Evolutionary conservation across 2,888 invertebrate species (phyloP).

Genomic region (Cremastinae sp.): DNA sequence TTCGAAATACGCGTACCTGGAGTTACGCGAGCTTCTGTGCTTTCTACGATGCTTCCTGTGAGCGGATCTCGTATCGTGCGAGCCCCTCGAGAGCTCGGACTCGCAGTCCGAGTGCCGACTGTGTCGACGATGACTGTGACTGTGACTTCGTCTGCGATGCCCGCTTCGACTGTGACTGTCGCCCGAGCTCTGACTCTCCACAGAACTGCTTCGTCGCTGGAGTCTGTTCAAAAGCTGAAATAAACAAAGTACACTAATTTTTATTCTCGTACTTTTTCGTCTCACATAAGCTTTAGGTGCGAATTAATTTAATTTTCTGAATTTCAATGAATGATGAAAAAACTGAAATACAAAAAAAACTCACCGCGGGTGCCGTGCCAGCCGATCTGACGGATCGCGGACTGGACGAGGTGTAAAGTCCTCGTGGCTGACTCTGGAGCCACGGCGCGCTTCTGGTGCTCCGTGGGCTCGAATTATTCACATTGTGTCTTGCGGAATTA

Average conservation of each 20-base stretch:
- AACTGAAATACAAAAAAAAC: slow-evolving; percentile 46
- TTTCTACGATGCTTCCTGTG: slow-evolving; percentile 85
- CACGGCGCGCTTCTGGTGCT: slow-evolving; percentile 92
- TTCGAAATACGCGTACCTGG: slow-evolving; percentile 76
- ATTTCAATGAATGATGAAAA: not conserved
- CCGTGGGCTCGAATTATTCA: slow-evolving; percentile 83
- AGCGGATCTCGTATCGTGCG: slow-evolving; percentile 86
- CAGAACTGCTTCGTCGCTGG: slow-evolving; percentile 86
- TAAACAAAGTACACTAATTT: not conserved
- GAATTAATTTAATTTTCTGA: not conserved
- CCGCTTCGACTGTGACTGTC: slow-evolving; percentile 86
- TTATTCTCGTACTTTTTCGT: not conserved
- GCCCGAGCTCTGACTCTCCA: slow-evolving; percentile 94
- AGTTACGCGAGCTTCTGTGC: slow-evolving; percentile 88
- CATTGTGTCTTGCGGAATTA: slow-evolving; percentile 66
- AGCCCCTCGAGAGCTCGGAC: slow-evolving; percentile 93
- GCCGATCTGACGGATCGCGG: slow-evolving; percentile 92
- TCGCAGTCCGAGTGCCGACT: slow-evolving; percentile 93
- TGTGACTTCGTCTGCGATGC: slow-evolving; percentile 87
- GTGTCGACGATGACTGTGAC: slow-evolving; percentile 89
- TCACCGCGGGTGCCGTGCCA: slow-evolving; percentile 78
- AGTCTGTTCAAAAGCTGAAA: slow-evolving; percentile 77
- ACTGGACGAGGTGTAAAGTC: slow-evolving; percentile 90
- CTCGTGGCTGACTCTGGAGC: slow-evolving; percentile 88
- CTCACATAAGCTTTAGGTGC: too few species aligned